Conservation (phyloP, 2,113 vertebrate species). For the Anser brachyrhynchus region DNA sequence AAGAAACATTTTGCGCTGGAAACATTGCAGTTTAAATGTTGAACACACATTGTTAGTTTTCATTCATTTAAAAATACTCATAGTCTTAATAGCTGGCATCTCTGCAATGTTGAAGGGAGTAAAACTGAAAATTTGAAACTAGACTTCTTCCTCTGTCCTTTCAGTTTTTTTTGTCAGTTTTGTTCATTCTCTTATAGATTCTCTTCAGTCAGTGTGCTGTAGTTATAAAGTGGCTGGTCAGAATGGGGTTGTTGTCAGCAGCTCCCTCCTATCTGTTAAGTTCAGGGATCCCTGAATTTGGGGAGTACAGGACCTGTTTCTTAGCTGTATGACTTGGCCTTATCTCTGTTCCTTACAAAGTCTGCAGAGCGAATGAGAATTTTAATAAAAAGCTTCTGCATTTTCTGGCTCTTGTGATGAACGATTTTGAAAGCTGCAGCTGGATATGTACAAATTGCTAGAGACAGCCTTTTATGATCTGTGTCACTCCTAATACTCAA, state of each 20-base stretch:
- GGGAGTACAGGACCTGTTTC: not conserved
- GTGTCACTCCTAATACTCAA: constrained; percentile 17
- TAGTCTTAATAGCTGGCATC: not conserved
- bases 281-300: not conserved
- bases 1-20: not conserved
- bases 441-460: not conserved
- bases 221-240: not conserved
- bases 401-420: constrained; percentile 17
- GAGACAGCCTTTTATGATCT: constrained; percentile 1
- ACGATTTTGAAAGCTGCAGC: not conserved
- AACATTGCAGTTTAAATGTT: not conserved
- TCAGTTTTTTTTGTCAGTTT: not conserved
- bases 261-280: not conserved
- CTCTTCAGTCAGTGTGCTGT: not conserved
- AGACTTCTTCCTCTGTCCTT: not conserved
- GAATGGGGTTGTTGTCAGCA: not conserved
- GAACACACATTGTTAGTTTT: not conserved
- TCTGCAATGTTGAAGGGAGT: not conserved
- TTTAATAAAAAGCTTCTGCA: not conserved
- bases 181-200: not conserved
- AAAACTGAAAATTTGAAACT: not conserved
- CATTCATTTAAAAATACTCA: not conserved
- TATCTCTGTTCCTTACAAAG: not conserved
- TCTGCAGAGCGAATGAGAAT: not conserved
- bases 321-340: not conserved